Base-by-base conservation (phyloP, 2,113 vertebrate genomes). In the Ageneiosus marmoratus region DNA sequence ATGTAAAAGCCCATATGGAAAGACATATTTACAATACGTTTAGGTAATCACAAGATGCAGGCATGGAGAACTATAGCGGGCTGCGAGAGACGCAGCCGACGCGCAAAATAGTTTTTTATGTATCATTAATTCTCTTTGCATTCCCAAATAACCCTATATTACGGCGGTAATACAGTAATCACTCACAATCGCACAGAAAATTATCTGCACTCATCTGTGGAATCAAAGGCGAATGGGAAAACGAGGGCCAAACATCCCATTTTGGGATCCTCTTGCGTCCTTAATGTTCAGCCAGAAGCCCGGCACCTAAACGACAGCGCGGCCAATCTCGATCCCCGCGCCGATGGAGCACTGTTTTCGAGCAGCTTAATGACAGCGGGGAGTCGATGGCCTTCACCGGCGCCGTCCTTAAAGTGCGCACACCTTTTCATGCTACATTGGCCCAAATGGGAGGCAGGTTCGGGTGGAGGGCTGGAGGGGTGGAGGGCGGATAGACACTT, bases 171-270 rank as follows among this genome's bases (percentile, higher is more conserved):
- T 96, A 94, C 95, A 96, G 96, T 97, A 97, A 97, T 97, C 96
- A 96, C 95, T 97, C 95, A 97, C 95, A 96, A 96, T 96, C 95
- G 93, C 95, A 94, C 95, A 92, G 90, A 93, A 95, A 97, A 96
- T 97, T 94, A 96, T 96, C 95, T 95, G 94, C 95, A 95, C 94
- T 96, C 95, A 96, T 96, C 96, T 96, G 95, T 96, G 95, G 93
- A 93, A 94, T 92, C 92, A 91, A 90, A 92, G 89, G 91, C 85
- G 72, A 88, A 91, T 88, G 91, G 88, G 91, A 88, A 92, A 90
- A 90, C 81, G 79, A 91, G 89, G 87, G 84, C 89, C 78, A 83
- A 85, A 80, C 84, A 87, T 85, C 87, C 88, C 86, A 90, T 86
- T 86, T 88, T 72, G 90, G 92, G 89, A 90, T 90, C 90, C 89